Evolutionary conservation across 2,113 vertebrate genomes (phyloP).

Genomic region (Sebastes schlegelii): DNA sequence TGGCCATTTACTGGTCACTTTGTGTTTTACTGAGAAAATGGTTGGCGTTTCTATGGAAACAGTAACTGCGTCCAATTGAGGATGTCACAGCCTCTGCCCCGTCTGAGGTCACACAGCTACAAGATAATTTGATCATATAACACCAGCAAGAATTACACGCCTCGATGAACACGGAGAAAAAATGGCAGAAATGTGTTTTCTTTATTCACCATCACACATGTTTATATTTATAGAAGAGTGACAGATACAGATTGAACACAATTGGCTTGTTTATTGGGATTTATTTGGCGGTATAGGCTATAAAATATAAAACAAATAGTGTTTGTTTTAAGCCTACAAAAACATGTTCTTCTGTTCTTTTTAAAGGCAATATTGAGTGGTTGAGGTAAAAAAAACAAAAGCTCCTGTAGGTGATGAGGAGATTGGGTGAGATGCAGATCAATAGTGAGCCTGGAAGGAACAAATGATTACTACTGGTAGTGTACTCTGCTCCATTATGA

Average conservation of each 20-base stretch:
- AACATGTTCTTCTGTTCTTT: not conserved
- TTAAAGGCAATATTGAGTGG: not conserved
- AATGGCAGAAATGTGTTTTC: not conserved
- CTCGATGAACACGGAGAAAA: not conserved
- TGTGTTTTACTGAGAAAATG: slow-evolving; percentile 55
- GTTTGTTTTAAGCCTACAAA: not conserved
- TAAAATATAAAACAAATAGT: not conserved
- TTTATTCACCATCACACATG: slow-evolving; percentile 3
- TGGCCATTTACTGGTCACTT: slow-evolving; percentile 37
- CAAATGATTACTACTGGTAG: slow-evolving; percentile 21
- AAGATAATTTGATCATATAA: slow-evolving; percentile 54
- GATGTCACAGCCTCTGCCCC: slow-evolving; percentile 52
- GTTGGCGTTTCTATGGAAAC: slow-evolving; percentile 76
- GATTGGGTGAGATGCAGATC: slow-evolving; percentile 34
- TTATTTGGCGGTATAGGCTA: not conserved
- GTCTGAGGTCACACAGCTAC: slow-evolving; percentile 50
- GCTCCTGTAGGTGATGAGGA: slow-evolving; percentile 4
- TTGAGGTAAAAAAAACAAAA: not conserved
- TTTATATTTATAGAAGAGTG: not conserved
- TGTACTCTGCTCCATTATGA: slow-evolving; percentile 27
- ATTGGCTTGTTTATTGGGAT: not conserved
- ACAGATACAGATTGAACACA: not conserved
- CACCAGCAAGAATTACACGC: slow-evolving; percentile 10
- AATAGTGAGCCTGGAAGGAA: slow-evolving; percentile 52
- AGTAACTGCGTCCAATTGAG: slow-evolving; percentile 36